A percentile compares a stretch with the other conserved stretches of the same genome.
Conservation (phyloP, 2,888 invertebrate genomes). For the Melanchra persicariae region DNA sequence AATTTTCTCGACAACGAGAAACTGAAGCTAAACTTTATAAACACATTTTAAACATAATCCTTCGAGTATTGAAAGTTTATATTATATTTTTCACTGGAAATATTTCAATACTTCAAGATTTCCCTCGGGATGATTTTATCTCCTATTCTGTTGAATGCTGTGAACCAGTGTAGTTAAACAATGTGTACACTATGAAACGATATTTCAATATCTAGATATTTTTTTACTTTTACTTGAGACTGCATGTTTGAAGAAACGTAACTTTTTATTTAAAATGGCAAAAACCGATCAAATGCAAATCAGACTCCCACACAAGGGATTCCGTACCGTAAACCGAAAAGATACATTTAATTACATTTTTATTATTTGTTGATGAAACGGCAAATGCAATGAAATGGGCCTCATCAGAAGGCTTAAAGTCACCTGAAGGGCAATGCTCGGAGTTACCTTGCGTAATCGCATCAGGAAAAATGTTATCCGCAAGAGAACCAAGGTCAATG, state of each 20-base stretch:
- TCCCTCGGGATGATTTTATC: slow-evolving; percentile 44
- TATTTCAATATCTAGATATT: background rate
- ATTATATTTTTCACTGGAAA: slow-evolving; percentile 28
- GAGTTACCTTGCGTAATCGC: too few relatives aligned
- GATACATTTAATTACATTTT: too few relatives aligned
- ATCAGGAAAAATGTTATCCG: too few relatives aligned
- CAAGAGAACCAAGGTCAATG: too few relatives aligned
- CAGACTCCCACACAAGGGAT: too few relatives aligned
- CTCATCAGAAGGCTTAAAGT: too few relatives aligned
- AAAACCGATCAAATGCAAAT: too few relatives aligned
- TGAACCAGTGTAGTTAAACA: slow-evolving; percentile 1
- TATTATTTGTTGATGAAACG: too few relatives aligned
- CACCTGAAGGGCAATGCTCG: too few relatives aligned
- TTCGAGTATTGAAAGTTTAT: slow-evolving; percentile 37
- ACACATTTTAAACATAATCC: slow-evolving; percentile 52
- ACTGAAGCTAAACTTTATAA: slow-evolving; percentile 18
- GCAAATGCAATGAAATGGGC: too few relatives aligned
- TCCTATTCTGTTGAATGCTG: slow-evolving; percentile 18
- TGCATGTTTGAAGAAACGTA: background rate
- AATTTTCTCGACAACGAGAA: slow-evolving; percentile 3
- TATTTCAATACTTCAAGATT: slow-evolving; percentile 41
- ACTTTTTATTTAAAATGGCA: background rate
- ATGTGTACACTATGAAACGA: slow-evolving; percentile 2
- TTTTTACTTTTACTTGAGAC: background rate
- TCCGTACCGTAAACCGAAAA: too few relatives aligned